Evolutionary conservation across 2,888 invertebrate species (phyloP), one percentile per base, ranked within the genome.

Genomic region (Volucella zonaria): DNA sequence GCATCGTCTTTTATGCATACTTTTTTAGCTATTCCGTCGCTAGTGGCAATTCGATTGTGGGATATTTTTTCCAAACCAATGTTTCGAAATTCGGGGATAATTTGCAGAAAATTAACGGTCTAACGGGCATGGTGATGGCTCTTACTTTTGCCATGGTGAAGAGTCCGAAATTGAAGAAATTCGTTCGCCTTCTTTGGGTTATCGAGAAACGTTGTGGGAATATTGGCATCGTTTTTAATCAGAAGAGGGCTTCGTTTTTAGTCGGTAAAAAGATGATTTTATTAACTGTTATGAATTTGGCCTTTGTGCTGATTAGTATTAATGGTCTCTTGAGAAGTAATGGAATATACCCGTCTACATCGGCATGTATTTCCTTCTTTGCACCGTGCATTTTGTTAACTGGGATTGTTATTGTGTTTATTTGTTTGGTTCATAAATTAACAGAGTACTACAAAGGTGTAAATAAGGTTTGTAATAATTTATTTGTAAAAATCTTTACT

Each of bases 21-120:
- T 89, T 90, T 70, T 91, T 90, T 49, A 66, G 88, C 2, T 75
- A 87, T n/a, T 89, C 91, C 0, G 87, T 89, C 42, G 58, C 87
- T 1, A 73, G 88, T 40, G 80, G 89, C 31, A 89, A 90, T 31
- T 91, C 90, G 8, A 90, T 92, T 86, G 89, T 91, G 43, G 89
- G 89, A 2, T 91, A 90, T 75, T 92, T 92, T 79, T 91, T 92
- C 54, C 89, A 90, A 45, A 90, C 90, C 10, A 87, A 90, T 52
- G 89, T 92, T 47, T 91, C 91, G 0, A 87, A 89, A 74, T 76
- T 91, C 42, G 91, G 91, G 1, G 92, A 92, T 61, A 87, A 88
- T 0, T 59, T 91, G n/a, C 92, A 92, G 78, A 90, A 90, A 51
- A 89, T 90, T 56, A 89, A 90, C 2, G 90, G 90, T 9, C 73